These are phyloP conservation scores for Lanistes nyassanus DNA, from an alignment of 1,140 invertebrate genomes.

Conservation along the genomic window DNA sequence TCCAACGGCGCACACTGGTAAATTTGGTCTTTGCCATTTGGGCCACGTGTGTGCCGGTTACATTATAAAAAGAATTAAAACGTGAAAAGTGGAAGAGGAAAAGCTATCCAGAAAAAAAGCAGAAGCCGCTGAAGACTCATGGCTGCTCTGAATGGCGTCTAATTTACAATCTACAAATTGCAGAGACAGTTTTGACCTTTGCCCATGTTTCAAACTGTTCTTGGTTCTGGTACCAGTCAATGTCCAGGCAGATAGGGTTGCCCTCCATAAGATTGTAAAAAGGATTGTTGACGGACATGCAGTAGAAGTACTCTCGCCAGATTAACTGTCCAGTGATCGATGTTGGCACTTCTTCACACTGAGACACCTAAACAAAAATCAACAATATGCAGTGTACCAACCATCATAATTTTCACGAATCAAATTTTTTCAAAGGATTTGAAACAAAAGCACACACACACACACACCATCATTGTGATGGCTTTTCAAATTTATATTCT, in stretches of 20 bases:
- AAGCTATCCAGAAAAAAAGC: neutral
- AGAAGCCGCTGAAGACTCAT: neutral
- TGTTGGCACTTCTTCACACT: conserved; percentile 72
- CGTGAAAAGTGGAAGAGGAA: no score
- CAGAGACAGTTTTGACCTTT: conserved; percentile 70
- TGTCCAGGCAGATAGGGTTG: conserved; percentile 92
- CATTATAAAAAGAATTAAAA: no score
- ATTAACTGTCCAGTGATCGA: conserved; percentile 87
- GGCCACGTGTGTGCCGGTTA: no score
- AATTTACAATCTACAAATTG: neutral
- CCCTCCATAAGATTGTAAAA: conserved; percentile 89
- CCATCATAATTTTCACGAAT: no score
- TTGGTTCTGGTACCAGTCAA: conserved; percentile 87
- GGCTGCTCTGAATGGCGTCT: neutral
- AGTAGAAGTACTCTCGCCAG: conserved; percentile 93
- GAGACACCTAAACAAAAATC: conserved; percentile 7
- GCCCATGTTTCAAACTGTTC: conserved; percentile 88
- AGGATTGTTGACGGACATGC: conserved; percentile 86
- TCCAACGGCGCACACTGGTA: no score
- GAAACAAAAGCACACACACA: neutral
- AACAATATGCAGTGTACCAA: no score
- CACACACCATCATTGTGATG: neutral
- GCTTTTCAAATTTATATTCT: conserved; percentile 13
- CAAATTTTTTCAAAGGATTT: neutral
- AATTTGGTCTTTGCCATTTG: no score